Percentiles rank a stretch among this genome's conserved stretches.
Evolutionary conservation across 2,797 vertebrate species (phyloP).

Genomic region (Alectoris magna): DNA sequence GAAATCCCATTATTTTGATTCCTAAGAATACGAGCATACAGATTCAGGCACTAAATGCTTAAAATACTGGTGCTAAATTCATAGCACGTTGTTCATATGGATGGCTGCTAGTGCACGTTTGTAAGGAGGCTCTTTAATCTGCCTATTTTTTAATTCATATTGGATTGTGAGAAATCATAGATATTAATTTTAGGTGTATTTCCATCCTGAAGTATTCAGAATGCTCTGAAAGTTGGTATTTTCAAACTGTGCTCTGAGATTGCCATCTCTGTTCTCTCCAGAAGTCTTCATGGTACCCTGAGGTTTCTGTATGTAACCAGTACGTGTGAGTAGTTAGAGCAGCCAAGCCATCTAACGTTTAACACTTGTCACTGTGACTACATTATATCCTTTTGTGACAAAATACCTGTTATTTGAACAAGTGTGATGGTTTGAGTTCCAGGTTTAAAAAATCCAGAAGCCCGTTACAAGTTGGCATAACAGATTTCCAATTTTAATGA

Average conservation of each 20-base stretch:
- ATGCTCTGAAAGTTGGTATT: neutral
- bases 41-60: neutral
- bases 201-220: neutral
- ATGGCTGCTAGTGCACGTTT: neutral
- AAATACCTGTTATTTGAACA: neutral
- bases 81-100: neutral
- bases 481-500: neutral
- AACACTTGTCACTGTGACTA: neutral
- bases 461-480: neutral
- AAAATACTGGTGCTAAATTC: neutral
- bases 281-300: neutral
- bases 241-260: neutral
- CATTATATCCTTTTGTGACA: neutral
- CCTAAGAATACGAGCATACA: neutral
- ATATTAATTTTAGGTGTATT: neutral
- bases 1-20: neutral
- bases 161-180: neutral
- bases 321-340: neutral
- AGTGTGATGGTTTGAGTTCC: neutral
- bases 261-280: neutral
- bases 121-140: neutral
- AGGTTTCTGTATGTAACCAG: neutral
- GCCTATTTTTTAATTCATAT: neutral
- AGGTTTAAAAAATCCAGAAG: neutral
- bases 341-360: neutral